These are phyloP conservation scores for Excalfactoria chinensis DNA, from an alignment of 2,113 vertebrate species.

Conservation along the genomic window DNA sequence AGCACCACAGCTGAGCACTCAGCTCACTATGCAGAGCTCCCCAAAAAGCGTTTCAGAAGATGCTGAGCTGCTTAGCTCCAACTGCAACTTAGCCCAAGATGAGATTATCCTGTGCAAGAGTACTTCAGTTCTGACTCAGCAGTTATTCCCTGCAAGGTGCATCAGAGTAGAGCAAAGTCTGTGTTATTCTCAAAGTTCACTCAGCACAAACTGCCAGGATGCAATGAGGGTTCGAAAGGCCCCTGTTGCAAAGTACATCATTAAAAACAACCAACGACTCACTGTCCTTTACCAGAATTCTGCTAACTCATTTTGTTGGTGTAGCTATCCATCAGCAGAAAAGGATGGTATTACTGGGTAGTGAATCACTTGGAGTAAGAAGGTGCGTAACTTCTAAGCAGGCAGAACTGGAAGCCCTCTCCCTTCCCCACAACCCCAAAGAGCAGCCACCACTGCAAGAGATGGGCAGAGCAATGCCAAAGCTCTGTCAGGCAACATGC, in stretches of 20 bases:
- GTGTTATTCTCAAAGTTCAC: accelerated
- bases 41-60: background rate
- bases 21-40: background rate
- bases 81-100: accelerated
- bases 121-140: background rate
- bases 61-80: background rate
- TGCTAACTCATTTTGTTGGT: background rate
- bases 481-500: background rate
- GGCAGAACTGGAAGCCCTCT: background rate
- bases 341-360: background rate
- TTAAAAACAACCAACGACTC: background rate
- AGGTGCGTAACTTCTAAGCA: background rate
- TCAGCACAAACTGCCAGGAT: background rate
- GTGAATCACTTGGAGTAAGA: background rate
- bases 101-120: background rate
- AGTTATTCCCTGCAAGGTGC: background rate
- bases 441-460: background rate
- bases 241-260: background rate
- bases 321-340: background rate
- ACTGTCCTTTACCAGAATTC: background rate
- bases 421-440: background rate
- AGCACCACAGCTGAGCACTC: background rate
- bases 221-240: background rate
- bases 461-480: accelerated
- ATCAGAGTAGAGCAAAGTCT: accelerated